Evolutionary conservation across 1,140 invertebrate genomes (phyloP).

Genomic region (Campoletis sonorensis): DNA sequence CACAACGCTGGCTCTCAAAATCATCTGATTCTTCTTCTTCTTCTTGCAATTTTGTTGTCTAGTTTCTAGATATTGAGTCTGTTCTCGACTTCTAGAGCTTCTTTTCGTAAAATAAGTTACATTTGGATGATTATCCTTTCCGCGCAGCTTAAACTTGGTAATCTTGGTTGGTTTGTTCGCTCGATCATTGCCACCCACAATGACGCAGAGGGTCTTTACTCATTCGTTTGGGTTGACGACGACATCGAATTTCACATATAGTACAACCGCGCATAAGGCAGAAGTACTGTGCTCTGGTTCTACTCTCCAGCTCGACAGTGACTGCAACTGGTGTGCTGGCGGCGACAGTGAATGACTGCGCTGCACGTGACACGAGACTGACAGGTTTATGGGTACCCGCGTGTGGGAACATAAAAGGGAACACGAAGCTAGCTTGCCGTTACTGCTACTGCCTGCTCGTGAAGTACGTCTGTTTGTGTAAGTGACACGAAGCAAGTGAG

Average conservation of each 20-base stretch:
- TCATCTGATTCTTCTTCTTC: too few relatives aligned
- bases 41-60: too few relatives aligned
- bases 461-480: slow-evolving; percentile 77
- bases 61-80: too few relatives aligned
- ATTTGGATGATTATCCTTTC: not conserved
- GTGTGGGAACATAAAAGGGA: slow-evolving; percentile 77
- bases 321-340: slow-evolving; percentile 66
- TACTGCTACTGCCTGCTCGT: slow-evolving; percentile 64
- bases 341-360: slow-evolving; percentile 76
- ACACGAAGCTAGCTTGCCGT: slow-evolving; percentile 66
- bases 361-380: slow-evolving; percentile 76
- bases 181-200: slow-evolving; percentile 15
- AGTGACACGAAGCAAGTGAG: slow-evolving; percentile 75
- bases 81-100: not conserved
- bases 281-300: slow-evolving; percentile 38
- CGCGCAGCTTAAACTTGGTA: not conserved
- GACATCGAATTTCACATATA: slow-evolving; percentile 15
- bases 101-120: not conserved
- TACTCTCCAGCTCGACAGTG: slow-evolving; percentile 33
- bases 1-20: too few relatives aligned
- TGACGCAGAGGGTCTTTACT: slow-evolving; percentile 4
- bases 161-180: not conserved
- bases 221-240: slow-evolving; percentile 33
- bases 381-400: slow-evolving; percentile 76
- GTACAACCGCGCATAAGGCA: slow-evolving; percentile 51